Evolutionary conservation across 2,113 vertebrate genomes (phyloP).

Genomic region (Aplodontia rufa): DNA sequence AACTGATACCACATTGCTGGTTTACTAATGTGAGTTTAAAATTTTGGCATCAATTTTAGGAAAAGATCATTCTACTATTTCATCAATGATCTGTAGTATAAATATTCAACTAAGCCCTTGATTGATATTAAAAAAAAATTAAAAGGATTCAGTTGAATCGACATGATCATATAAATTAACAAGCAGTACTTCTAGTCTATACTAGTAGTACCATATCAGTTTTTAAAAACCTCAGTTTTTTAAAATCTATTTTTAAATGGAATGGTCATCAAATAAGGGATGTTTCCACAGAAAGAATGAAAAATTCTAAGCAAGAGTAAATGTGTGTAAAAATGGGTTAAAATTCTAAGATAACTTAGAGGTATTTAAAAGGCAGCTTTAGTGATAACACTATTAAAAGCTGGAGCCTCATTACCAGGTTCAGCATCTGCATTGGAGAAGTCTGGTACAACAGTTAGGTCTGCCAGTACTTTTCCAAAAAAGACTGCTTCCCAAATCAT

Average conservation of each 20-base stretch:
- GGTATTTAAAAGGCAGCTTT: background rate
- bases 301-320: slow-evolving; percentile 18
- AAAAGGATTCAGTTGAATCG: background rate
- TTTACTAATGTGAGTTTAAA: background rate
- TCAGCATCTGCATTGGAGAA: background rate
- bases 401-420: background rate
- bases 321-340: background rate
- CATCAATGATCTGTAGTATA: background rate
- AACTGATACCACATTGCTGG: background rate
- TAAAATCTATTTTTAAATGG: slow-evolving; percentile 8
- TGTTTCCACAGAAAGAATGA: background rate
- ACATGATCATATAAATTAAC: background rate
- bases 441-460: background rate
- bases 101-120: background rate
- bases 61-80: background rate
- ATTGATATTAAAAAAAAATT: background rate
- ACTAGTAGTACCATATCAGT: background rate
- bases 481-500: background rate
- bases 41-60: background rate
- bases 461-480: slow-evolving; percentile 71
- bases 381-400: background rate
- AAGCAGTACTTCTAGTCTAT: background rate
- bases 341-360: background rate
- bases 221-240: background rate
- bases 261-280: background rate